Percentiles rank a stretch among this genome's conserved stretches.
These are phyloP conservation scores for Dryadula phaetusa DNA, from an alignment of 2,888 invertebrate species.

Conservation along the genomic window DNA sequence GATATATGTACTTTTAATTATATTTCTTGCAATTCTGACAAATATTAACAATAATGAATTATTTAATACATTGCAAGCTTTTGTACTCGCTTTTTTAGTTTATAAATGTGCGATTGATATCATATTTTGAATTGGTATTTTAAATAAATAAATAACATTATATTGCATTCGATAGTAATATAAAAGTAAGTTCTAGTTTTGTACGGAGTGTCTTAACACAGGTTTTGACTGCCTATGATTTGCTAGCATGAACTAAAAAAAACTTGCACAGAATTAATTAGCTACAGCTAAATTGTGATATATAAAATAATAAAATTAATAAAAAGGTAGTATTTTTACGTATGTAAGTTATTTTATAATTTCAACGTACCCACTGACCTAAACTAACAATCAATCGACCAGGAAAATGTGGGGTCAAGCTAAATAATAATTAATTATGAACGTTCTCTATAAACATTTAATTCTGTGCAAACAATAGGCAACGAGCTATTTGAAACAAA, in stretches of 20 bases:
- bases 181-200: neutral
- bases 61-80: slow-evolving; percentile 1
- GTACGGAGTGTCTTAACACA: no score
- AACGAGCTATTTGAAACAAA: slow-evolving; percentile 4
- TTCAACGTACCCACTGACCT: neutral
- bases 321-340: neutral
- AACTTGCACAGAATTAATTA: no score
- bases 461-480: slow-evolving; percentile 17
- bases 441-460: slow-evolving; percentile 18
- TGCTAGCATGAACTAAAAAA: neutral
- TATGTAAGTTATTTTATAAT: slow-evolving; percentile 4
- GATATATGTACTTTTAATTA: no score
- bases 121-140: neutral
- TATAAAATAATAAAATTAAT: slow-evolving; percentile 4
- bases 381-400: slow-evolving; percentile 12
- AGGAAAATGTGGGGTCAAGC: slow-evolving; percentile 6
- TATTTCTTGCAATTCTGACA: no score
- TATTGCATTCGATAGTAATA: neutral
- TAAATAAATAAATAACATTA: neutral
- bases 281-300: no score
- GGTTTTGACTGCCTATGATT: no score
- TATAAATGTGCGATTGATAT: neutral
- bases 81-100: neutral
- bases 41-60: neutral
- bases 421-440: slow-evolving; percentile 8